Conservation (phyloP, 2,888 invertebrate species). For the Erannis defoliaria region DNA sequence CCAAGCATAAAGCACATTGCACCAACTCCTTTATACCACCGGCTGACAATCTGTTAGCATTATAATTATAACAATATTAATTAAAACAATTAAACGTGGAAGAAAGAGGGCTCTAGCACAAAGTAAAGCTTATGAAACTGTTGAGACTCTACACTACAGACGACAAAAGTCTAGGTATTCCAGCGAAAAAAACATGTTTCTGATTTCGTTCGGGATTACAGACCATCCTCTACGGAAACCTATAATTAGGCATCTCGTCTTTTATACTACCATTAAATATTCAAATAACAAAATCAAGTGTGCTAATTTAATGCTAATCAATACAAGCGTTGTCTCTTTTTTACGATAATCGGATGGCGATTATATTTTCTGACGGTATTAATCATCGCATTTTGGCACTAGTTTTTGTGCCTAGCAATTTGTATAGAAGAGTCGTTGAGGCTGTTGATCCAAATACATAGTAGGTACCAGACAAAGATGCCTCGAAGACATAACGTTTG, state of each 20-base stretch:
- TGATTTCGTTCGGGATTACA: background rate
- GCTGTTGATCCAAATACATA: conserved; percentile 29
- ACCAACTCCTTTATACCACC: conserved; percentile 86
- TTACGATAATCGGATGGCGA: conserved; percentile 30
- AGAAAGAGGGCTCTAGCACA: background rate
- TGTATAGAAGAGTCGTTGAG: conserved; percentile 24
- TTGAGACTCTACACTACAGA: background rate
- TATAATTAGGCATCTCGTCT: conserved; percentile 1
- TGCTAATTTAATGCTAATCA: conserved; percentile 37
- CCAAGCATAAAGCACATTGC: conserved; percentile 87
- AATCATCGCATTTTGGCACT: conserved; percentile 32
- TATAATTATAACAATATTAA: background rate
- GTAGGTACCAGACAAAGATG: conserved; percentile 29
- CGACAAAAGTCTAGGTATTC: background rate
- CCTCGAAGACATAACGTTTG: conserved; percentile 32
- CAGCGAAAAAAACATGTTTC: background rate
- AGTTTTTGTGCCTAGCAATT: conserved; percentile 32
- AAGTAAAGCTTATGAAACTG: background rate
- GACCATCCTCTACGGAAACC: background rate
- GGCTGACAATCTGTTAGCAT: conserved; percentile 61
- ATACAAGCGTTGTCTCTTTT: conserved; percentile 28
- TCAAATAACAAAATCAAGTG: conserved; percentile 17
- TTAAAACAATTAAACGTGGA: background rate
- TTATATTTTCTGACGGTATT: conserved; percentile 29
- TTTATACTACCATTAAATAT: background rate